phyloP scores from a whole-genome alignment of 92 coral and sea anemone species.

The Galaxea fascicularis region DNA sequence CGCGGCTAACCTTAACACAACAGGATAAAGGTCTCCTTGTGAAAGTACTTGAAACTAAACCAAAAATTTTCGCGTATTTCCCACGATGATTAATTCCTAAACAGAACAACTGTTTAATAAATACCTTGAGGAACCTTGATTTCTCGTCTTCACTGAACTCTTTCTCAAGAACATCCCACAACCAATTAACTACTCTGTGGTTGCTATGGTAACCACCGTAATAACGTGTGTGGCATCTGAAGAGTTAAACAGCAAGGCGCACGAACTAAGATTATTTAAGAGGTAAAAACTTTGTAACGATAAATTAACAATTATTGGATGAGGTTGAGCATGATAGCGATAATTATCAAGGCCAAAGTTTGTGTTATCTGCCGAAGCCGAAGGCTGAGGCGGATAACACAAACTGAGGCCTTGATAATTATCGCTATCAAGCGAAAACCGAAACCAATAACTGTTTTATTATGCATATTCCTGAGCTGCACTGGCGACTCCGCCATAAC shows the following conservation, averaged over 20 bases:
- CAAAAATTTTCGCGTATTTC: neutral
- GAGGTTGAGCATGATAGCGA: too few species aligned
- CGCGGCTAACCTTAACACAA: neutral
- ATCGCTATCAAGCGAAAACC: too few species aligned
- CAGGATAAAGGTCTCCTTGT: neutral
- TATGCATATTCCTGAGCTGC: too few species aligned
- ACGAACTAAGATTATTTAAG: too few species aligned
- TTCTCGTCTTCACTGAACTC: slow-evolving; percentile 87
- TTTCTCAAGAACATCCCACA: slow-evolving; percentile 96
- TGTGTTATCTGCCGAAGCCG: too few species aligned
- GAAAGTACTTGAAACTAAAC: neutral
- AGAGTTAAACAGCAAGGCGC: neutral
- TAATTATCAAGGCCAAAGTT: too few species aligned
- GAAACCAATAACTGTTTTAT: too few species aligned
- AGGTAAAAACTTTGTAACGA: too few species aligned
- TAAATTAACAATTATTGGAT: too few species aligned
- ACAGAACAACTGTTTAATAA: neutral
- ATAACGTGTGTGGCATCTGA: slow-evolving; percentile 90
- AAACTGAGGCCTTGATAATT: too few species aligned
- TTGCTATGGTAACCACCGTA: slow-evolving; percentile 97
- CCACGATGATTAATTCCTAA: neutral
- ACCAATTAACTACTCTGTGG: slow-evolving; percentile 94
- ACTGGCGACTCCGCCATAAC: too few species aligned
- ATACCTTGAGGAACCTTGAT: slow-evolving; percentile 92
- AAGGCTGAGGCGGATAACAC: too few species aligned